These are phyloP conservation scores for Mesaphorura yosii DNA, from an alignment of 1,140 invertebrate genomes.

Conservation along the genomic window DNA sequence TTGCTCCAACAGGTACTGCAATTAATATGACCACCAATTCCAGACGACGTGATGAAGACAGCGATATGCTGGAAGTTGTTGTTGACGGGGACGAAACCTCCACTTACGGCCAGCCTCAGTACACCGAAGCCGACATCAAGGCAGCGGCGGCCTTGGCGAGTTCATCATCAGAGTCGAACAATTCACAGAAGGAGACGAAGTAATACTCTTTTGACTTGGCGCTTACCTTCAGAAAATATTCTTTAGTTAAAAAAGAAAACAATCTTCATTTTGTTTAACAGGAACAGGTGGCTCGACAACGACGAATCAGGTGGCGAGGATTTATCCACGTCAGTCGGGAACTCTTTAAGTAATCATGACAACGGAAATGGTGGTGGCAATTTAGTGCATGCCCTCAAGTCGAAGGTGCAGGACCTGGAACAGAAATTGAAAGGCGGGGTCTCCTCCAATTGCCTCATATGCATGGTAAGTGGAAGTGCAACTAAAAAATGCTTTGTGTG, in stretches of 20 bases:
- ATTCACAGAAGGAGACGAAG: conserved; percentile 11
- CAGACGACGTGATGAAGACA: conserved; percentile 58
- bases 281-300: conserved; percentile 8
- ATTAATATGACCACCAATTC: conserved; percentile 45
- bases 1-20: conserved; percentile 38
- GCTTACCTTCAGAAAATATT: not conserved
- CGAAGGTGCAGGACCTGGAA: conserved; percentile 56
- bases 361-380: conserved; percentile 15
- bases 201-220: not conserved
- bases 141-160: not conserved
- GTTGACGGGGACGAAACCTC: conserved; percentile 62
- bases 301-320: conserved; percentile 11
- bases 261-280: conserved; percentile 2
- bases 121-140: conserved; percentile 57
- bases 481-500: conserved; percentile 8
- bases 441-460: conserved; percentile 66
- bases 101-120: conserved; percentile 68
- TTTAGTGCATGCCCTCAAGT: conserved; percentile 55
- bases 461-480: conserved; percentile 57
- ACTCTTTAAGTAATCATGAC: not conserved
- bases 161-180: conserved; percentile 5
- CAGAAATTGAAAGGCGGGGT: conserved; percentile 34
- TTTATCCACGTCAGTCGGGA: not conserved
- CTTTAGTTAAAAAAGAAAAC: not conserved
- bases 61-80: conserved; percentile 50